Evolutionary conservation across 2,113 vertebrate genomes (phyloP), one percentile per base, ranked within the genome.

Genomic region (Phylloscopus trochiloides): DNA sequence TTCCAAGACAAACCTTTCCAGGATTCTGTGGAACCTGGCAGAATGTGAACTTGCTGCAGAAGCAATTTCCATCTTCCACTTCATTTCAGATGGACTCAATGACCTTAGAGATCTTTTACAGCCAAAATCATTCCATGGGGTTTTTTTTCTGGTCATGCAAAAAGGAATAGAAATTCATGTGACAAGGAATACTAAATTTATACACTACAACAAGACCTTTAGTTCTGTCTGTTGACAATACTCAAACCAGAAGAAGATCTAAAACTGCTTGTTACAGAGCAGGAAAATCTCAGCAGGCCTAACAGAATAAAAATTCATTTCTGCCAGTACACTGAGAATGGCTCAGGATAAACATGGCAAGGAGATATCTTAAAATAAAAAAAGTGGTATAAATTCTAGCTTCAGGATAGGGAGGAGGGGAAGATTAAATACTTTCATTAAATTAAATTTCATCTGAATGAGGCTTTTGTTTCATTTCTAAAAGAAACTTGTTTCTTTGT

Each of bases 361-460:
- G 55, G 67, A 92, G 72, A 92, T 80, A 85, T 80, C 84, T 94
- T 82, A 79, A 96, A 95, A 94, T 92, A 88, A 96, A 94, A 96
- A 74, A 84, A 78, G 48, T 78, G n/a, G 22, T 65, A 50, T 65
- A 90, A 71, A 68, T 81, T 83, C 78, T 87, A 88, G 45, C 79
- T 93, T 88, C 51, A 72, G 92, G 79, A 80, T 63, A 84, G 54
- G 83, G 76, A 93, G 75, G 52, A 94, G 59, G 57, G 82, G 57
- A 96, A 95, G 92, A 93, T 97, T 80, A 96, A 95, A 96, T 94
- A 88, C 78, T 94, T 92, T 86, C 85, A 95, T 96, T 96, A 95
- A 84, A 96, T 97, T 96, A 94, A 94, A 55, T 83, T 88, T 92
- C 90, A 81, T 88, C 48, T 3, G 10, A 96, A 93, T 84, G 32